A percentile compares a stretch with the other conserved stretches of the same genome.
These are phyloP conservation scores for Drosophila mimetica DNA, from an alignment of 2,888 invertebrate species.

Conservation along the genomic window DNA sequence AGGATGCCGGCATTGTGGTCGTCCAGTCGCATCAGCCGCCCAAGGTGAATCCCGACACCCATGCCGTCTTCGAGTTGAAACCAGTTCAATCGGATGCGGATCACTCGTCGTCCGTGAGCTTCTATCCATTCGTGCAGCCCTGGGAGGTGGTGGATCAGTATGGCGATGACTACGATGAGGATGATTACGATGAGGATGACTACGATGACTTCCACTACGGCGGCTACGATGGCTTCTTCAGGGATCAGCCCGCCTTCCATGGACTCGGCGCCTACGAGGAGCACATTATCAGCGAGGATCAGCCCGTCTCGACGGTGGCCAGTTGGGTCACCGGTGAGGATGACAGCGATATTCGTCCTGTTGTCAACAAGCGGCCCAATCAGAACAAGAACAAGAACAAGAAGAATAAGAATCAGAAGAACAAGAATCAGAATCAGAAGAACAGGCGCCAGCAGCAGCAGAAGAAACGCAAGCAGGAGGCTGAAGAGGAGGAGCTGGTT, in stretches of 20 bases:
- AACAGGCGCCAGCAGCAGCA: slow-evolving; percentile 13
- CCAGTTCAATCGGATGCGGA: slow-evolving; percentile 51
- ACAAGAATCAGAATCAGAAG: slow-evolving; percentile 28
- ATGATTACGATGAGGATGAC: slow-evolving; percentile 35
- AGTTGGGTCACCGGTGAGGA: slow-evolving; percentile 70
- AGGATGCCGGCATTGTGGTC: slow-evolving; percentile 67
- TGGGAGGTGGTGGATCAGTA: slow-evolving; percentile 36
- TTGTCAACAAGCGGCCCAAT: slow-evolving; percentile 34
- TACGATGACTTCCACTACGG: slow-evolving; percentile 49
- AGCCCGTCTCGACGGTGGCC: slow-evolving; percentile 59
- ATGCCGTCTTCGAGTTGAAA: slow-evolving; percentile 78
- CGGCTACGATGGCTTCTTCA: slow-evolving; percentile 18
- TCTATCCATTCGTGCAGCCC: slow-evolving; percentile 22
- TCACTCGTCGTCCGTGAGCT: slow-evolving; percentile 7
- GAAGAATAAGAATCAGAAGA: slow-evolving; percentile 30
- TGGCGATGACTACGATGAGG: slow-evolving; percentile 25
- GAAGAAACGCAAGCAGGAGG: slow-evolving; percentile 33
- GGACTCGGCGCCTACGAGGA: slow-evolving; percentile 52
- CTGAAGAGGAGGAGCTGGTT: slow-evolving; percentile 15
- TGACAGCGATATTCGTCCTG: slow-evolving; percentile 50
- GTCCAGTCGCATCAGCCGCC: slow-evolving; percentile 74
- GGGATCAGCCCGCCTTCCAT: slow-evolving; percentile 37
- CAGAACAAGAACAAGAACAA: slow-evolving; percentile 8
- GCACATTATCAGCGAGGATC: slow-evolving; percentile 46
- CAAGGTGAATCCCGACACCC: slow-evolving; percentile 80